Evolutionary conservation across 2,113 vertebrate species (phyloP).

Genomic region (Melospiza georgiana): DNA sequence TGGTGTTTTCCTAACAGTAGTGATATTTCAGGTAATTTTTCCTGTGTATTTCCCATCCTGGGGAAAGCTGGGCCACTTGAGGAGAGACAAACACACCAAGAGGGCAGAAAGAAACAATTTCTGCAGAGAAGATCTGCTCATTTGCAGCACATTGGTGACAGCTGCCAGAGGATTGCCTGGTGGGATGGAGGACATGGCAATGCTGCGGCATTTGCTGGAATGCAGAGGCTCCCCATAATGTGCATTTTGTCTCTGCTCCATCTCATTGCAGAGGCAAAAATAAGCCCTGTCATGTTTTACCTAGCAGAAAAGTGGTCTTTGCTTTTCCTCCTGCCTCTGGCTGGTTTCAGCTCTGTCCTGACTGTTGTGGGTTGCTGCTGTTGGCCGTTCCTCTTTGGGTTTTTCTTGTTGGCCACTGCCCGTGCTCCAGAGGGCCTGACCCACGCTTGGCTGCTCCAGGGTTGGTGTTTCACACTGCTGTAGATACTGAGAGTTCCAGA

Average conservation of each 20-base stretch:
- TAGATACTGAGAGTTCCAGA: neutral
- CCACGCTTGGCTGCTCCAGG: neutral
- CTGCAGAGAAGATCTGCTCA: neutral
- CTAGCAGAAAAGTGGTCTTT: slow-evolving; percentile 29
- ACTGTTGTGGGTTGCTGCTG: neutral
- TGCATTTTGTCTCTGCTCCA: slow-evolving; percentile 11
- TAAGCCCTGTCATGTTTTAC: neutral
- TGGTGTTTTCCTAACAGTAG: neutral
- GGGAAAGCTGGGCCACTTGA: neutral
- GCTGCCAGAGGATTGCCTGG: neutral
- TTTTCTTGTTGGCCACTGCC: neutral
- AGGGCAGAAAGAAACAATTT: neutral
- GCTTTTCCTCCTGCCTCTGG: neutral
- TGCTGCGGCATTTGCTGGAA: neutral
- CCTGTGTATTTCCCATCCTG: neutral
- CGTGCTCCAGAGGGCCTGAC: neutral
- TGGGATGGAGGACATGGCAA: neutral
- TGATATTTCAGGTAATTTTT: neutral
- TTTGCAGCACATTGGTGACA: neutral
- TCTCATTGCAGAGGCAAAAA: slow-evolving; percentile 15
- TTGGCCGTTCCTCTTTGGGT: neutral
- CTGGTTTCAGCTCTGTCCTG: neutral
- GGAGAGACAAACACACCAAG: neutral
- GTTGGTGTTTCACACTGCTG: neutral
- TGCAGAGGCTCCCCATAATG: neutral